phyloP scores from a whole-genome alignment of 1,140 invertebrate species.

The Leptinotarsa defecta region DNA sequence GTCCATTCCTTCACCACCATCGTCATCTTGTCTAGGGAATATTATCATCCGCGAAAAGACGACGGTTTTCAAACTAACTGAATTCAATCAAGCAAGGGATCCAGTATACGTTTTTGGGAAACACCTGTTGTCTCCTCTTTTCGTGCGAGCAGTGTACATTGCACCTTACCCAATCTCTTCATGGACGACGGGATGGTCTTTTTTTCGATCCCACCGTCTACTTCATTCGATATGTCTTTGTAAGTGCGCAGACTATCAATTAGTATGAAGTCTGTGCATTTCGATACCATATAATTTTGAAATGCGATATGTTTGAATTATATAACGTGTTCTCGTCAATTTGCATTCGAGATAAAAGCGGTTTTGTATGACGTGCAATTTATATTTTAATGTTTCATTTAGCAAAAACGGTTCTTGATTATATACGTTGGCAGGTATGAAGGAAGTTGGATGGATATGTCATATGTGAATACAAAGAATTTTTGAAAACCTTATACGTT shows the following conservation, averaged over 20 bases:
- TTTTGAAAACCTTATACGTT: not conserved
- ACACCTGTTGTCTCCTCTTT: no score
- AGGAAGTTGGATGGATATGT: not conserved
- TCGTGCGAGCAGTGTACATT: slow-evolving; percentile 1
- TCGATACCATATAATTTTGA: slow-evolving; percentile 26
- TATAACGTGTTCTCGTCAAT: slow-evolving; percentile 24
- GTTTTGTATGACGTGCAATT: slow-evolving; percentile 22
- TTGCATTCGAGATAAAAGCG: slow-evolving; percentile 21
- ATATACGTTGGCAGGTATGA: slow-evolving; percentile 8
- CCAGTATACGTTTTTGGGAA: not conserved
- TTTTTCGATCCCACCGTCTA: slow-evolving; percentile 16
- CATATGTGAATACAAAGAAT: not conserved
- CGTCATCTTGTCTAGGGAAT: no score
- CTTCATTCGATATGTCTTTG: slow-evolving; percentile 1
- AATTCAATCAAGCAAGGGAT: not conserved
- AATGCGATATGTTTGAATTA: slow-evolving; percentile 27
- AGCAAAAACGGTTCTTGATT: slow-evolving; percentile 7
- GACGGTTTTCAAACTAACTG: not conserved
- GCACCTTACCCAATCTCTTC: slow-evolving; percentile 14
- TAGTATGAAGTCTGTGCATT: slow-evolving; percentile 21
- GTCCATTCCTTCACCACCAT: no score
- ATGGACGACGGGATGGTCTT: slow-evolving; percentile 3
- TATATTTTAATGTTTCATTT: slow-evolving; percentile 26
- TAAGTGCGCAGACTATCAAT: slow-evolving; percentile 1
- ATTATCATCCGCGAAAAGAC: no score